phyloP scores from a whole-genome alignment of 2,113 vertebrate genomes.

The Oryzias melastigma region DNA sequence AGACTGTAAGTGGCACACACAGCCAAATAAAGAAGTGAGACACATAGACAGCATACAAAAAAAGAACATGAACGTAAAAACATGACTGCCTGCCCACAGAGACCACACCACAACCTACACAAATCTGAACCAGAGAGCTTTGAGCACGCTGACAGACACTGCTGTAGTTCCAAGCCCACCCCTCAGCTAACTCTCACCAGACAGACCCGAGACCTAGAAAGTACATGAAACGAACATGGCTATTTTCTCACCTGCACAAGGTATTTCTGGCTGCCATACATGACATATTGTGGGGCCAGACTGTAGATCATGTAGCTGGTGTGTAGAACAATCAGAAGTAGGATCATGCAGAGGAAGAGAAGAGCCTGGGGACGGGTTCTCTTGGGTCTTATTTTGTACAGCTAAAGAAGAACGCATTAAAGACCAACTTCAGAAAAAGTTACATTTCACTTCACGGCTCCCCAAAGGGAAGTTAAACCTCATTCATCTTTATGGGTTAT shows the following conservation, averaged over 20 bases:
- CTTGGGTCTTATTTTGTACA: constrained; percentile 94
- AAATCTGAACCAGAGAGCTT: constrained; percentile 25
- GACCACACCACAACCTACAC: constrained; percentile 31
- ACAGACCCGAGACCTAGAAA: constrained; percentile 19
- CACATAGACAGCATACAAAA: constrained; percentile 31
- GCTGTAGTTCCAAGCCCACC: constrained; percentile 11
- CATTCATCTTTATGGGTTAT: too few species aligned
- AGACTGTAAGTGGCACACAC: constrained; percentile 23
- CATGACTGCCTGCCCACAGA: constrained; percentile 16
- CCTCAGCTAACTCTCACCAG: neutral
- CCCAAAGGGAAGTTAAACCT: too few species aligned
- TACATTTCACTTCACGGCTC: too few species aligned
- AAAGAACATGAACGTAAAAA: constrained; percentile 48
- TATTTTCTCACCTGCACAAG: constrained; percentile 81
- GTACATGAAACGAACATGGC: neutral
- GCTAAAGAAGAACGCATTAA: constrained; percentile 66
- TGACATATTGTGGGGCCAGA: constrained; percentile 96
- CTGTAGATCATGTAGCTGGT: constrained; percentile 98
- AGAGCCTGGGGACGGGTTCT: constrained; percentile 94
- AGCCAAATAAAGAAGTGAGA: constrained; percentile 35
- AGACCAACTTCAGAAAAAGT: neutral
- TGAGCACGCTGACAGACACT: constrained; percentile 19
- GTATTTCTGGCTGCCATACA: constrained; percentile 99
- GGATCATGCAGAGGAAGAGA: constrained; percentile 97
- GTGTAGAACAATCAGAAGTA: constrained; percentile 95